phyloP scores from a whole-genome alignment of 1,140 invertebrate species.

The Papilio polytes region DNA sequence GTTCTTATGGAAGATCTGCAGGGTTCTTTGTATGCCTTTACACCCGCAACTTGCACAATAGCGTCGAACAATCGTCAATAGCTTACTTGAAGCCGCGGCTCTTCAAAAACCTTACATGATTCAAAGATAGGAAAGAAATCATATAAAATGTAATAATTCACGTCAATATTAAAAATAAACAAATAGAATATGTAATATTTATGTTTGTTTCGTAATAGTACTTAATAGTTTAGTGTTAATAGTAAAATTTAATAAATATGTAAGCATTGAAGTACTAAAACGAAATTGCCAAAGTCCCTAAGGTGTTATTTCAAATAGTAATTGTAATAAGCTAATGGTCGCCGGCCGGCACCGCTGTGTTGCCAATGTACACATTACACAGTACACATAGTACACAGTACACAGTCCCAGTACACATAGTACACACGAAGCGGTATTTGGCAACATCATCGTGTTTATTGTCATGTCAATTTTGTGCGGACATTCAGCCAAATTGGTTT shows the following conservation, averaged over 20 bases:
- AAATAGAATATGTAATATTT: neutral
- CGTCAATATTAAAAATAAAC: too few relatives aligned
- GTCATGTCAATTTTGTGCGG: slow-evolving; percentile 56
- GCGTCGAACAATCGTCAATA: slow-evolving; percentile 29
- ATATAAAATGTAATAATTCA: neutral
- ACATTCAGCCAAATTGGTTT: slow-evolving; percentile 56
- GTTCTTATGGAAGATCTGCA: slow-evolving; percentile 5
- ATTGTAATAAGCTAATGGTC: slow-evolving; percentile 18
- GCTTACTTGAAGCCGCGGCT: slow-evolving; percentile 5
- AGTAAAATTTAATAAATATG: neutral
- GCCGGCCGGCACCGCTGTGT: slow-evolving; percentile 17
- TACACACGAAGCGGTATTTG: slow-evolving; percentile 49
- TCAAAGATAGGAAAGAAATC: neutral
- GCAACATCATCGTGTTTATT: slow-evolving; percentile 53
- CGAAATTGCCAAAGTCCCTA: neutral
- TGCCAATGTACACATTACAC: slow-evolving; percentile 10
- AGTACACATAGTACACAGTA: neutral
- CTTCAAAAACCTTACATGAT: neutral
- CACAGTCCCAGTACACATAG: neutral
- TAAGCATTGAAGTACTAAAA: neutral
- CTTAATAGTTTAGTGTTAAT: too few relatives aligned
- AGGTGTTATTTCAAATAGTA: slow-evolving; percentile 18
- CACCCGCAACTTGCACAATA: slow-evolving; percentile 17
- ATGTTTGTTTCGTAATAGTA: too few relatives aligned
- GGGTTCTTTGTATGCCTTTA: slow-evolving; percentile 34